phyloP scores from a whole-genome alignment of 2,888 invertebrate species.

The Elysia crispata region DNA sequence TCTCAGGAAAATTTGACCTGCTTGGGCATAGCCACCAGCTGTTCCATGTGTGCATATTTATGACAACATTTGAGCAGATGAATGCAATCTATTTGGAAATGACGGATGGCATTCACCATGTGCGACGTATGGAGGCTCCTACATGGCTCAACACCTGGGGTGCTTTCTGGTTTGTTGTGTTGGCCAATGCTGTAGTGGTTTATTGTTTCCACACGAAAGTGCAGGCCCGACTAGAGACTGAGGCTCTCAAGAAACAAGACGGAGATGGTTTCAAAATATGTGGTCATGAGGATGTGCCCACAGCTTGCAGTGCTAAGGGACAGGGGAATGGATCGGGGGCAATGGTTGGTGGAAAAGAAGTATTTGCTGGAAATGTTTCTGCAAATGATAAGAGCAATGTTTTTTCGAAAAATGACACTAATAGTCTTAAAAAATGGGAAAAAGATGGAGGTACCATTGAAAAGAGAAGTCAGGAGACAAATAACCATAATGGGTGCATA shows the following conservation, averaged over 20 bases:
- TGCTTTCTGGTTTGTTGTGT: constrained; percentile 65
- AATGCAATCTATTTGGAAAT: constrained; percentile 74
- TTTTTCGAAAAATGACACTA: no score
- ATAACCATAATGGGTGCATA: no score
- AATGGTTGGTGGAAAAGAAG: no score
- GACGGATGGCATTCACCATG: constrained; percentile 54
- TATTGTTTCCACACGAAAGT: constrained; percentile 57
- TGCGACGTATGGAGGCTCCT: constrained; percentile 63
- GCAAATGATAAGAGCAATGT: no score
- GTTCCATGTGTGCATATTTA: constrained; percentile 75
- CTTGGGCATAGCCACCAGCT: constrained; percentile 76
- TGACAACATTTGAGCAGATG: constrained; percentile 72
- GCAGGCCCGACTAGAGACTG: background rate
- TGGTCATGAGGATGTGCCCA: no score
- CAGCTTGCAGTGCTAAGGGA: no score
- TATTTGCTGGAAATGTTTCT: no score
- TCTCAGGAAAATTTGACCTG: constrained; percentile 70
- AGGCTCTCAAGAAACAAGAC: background rate
- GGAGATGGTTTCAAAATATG: background rate
- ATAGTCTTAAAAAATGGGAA: no score
- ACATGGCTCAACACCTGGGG: constrained; percentile 71
- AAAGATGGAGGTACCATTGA: no score
- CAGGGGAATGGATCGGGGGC: no score
- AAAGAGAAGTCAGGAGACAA: no score
- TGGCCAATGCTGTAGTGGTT: constrained; percentile 64